Evolutionary conservation across 2,888 invertebrate species (phyloP).

Genomic region (Phytoseiulus persimilis): DNA sequence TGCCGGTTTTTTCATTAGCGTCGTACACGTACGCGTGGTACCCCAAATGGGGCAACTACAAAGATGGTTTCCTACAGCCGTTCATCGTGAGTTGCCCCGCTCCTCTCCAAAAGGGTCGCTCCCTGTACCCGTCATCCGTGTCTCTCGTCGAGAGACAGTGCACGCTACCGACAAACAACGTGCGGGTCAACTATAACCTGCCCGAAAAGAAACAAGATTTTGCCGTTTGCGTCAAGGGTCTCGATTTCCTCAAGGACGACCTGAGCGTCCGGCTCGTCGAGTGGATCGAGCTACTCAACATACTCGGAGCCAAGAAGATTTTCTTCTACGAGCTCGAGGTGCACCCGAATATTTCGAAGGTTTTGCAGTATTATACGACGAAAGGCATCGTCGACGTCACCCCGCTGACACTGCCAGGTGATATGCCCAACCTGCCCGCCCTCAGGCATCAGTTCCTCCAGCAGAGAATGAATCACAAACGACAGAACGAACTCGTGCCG

Average conservation of each 20-base stretch:
- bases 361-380: conserved; percentile 57
- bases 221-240: conserved; percentile 84
- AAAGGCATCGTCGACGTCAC: conserved; percentile 54
- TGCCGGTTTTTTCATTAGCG: conserved; percentile 71
- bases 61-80: conserved; percentile 80
- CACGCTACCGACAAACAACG: conserved; percentile 62
- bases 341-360: conserved; percentile 83
- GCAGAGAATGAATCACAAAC: conserved; percentile 60
- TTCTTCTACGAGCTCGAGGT: conserved; percentile 75
- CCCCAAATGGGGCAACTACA: conserved; percentile 86
- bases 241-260: conserved; percentile 85
- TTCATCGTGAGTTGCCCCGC: conserved; percentile 80
- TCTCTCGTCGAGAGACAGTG: conserved; percentile 75
- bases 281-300: conserved; percentile 79
- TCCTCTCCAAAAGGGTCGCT: conserved; percentile 52
- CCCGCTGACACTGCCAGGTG: conserved; percentile 56
- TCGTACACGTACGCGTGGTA: conserved; percentile 90
- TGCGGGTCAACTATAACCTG: conserved; percentile 70
- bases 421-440: conserved; percentile 52
- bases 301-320: conserved; percentile 81
- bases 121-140: conserved; percentile 58
- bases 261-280: conserved; percentile 78
- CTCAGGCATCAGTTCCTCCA: conserved; percentile 51
- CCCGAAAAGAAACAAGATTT: conserved; percentile 65
- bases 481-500: conserved; percentile 63